Conservation (phyloP, 2,888 invertebrate species). For the Yponomeuta cagnagella region DNA sequence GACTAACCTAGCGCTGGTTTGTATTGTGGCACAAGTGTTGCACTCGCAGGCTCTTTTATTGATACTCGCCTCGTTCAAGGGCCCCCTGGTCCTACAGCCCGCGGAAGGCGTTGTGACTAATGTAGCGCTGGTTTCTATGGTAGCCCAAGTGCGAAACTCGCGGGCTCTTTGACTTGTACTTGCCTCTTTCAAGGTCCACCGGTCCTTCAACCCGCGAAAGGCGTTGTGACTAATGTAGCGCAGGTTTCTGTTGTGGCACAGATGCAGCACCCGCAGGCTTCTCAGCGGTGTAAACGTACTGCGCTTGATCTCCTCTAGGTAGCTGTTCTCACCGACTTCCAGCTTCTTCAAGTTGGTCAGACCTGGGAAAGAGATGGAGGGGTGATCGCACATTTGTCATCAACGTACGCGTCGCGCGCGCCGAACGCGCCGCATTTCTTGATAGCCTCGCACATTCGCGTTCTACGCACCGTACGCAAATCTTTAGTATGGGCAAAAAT, state of each 20-base stretch:
- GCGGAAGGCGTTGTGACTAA: conserved; percentile 77
- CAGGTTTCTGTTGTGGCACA: conserved; percentile 71
- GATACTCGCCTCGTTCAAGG: conserved; percentile 64
- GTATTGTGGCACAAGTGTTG: conserved; percentile 71
- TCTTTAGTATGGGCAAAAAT: too few species aligned
- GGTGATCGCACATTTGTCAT: too few species aligned
- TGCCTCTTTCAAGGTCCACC: conserved; percentile 73
- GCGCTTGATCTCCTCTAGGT: conserved; percentile 71
- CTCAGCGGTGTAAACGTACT: conserved; percentile 71
- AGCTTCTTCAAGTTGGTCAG: conserved; percentile 71
- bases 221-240: conserved; percentile 76
- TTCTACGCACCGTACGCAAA: too few species aligned
- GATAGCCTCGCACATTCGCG: too few species aligned
- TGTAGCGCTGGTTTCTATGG: conserved; percentile 69
- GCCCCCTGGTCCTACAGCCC: too few species aligned
- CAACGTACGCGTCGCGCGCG: too few species aligned
- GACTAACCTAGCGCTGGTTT: conserved; percentile 72
- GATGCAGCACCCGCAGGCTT: conserved; percentile 58
- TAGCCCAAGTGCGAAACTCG: conserved; percentile 65
- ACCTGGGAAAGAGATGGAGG: conserved; percentile 46
- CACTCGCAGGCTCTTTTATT: conserved; percentile 43
- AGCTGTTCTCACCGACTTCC: conserved; percentile 76
- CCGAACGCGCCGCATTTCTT: too few species aligned
- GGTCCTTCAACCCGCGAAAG: conserved; percentile 66
- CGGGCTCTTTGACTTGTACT: conserved; percentile 35